These are phyloP conservation scores for Dolichomitus sp. DNA, from an alignment of 2,888 invertebrate species.

Conservation along the genomic window DNA sequence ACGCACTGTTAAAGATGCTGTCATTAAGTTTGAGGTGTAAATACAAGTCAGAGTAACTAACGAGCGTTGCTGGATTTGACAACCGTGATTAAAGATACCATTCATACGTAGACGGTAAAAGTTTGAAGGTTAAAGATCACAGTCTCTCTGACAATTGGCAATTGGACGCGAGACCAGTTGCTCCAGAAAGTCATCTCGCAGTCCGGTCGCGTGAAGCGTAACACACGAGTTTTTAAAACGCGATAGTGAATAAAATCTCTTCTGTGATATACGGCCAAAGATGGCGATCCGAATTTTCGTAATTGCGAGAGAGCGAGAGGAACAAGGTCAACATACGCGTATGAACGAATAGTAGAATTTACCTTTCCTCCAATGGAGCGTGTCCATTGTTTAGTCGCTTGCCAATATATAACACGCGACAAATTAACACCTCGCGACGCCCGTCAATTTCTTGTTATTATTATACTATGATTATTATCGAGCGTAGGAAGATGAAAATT, in stretches of 20 bases:
- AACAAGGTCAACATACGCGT: conserved; percentile 60
- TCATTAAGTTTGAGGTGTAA: conserved; percentile 6
- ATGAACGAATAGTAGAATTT: conserved; percentile 46
- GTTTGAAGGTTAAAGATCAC: conserved; percentile 60
- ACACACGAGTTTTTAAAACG: background rate
- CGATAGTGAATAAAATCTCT: background rate
- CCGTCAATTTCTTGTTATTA: conserved; percentile 66
- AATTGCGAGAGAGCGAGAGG: conserved; percentile 32
- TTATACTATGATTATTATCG: conserved; percentile 64
- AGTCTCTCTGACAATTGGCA: conserved; percentile 10
- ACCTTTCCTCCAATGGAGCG: conserved; percentile 71
- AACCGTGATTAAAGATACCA: conserved; percentile 12
- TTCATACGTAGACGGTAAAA: conserved; percentile 18
- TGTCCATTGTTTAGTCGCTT: conserved; percentile 70
- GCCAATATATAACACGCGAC: conserved; percentile 42
- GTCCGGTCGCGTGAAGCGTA: background rate
- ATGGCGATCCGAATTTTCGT: conserved; percentile 60
- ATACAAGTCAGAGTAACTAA: background rate
- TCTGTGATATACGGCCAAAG: conserved; percentile 39
- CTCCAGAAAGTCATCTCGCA: conserved; percentile 1
- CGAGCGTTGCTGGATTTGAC: conserved; percentile 7
- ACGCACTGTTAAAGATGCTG: background rate
- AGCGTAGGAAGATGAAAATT: conserved; percentile 45
- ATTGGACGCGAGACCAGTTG: conserved; percentile 19
- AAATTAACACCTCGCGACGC: conserved; percentile 46